Base-by-base conservation (phyloP, 2,888 invertebrate species). In the Saturnia pavonia region DNA sequence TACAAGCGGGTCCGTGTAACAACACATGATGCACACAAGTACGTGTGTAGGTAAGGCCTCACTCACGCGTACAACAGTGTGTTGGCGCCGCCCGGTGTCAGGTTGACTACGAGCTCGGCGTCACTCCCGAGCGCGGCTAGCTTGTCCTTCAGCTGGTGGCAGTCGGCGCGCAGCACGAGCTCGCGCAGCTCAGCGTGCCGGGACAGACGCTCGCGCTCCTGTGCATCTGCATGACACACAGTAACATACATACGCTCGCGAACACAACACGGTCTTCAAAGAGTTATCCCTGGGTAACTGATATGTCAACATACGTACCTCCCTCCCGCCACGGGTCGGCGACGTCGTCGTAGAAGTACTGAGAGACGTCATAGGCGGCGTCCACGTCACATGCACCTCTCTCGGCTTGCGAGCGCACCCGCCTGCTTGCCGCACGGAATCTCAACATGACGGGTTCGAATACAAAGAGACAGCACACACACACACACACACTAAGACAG, bases 81-180 rank as follows among this genome's bases (percentile, higher is more conserved):
- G 82, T 97, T 98, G 27, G 97, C 97, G 0, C 98, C 98, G 73
- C 96, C 96, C 0, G 98, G 98, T 4, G 98, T 97, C 94, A 97
- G 95, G 87, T 99, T 99, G 76, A 98, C 95, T 70, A 98, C 95
- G 69, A 96, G 95, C 69, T 96, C 96, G 0, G 96, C 96, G 78
- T 96, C 95, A 71, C 91, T 86, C 0, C 95, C 96, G 68, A 96
- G 89, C 9, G 96, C 95, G 68, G 95, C 94, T 71, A 98, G 92
- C 72, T 96, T 91, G 40, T 95, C 95, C 77, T 95, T 95, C 16
- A 97, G 96, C 51, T 95, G 95, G 22, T 91, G 89, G 7, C 94
- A 94, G 82, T 98, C 97, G 0, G 97, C 97, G n/a, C 95, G 94
- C 70, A 94, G 92, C 76, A 97, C 96, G 67, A 97, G 96, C 79